Conservation (phyloP, 2,888 invertebrate species). For the Pherbina coryleti region DNA sequence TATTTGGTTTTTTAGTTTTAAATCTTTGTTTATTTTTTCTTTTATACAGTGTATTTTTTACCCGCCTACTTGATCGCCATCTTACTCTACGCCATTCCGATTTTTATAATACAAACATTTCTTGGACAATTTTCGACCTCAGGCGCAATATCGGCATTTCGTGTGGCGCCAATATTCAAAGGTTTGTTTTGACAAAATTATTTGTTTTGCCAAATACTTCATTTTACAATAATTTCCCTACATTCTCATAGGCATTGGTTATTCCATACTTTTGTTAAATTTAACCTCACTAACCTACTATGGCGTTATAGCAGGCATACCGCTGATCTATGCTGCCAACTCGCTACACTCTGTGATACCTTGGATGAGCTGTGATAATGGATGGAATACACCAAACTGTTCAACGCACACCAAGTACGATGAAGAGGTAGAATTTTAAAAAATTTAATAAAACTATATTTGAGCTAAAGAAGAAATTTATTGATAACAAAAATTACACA, state of each 20-base stretch:
- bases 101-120: slow-evolving; percentile 88
- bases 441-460: not conserved
- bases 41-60: slow-evolving; percentile 58
- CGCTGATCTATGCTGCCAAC: slow-evolving; percentile 82
- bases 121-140: slow-evolving; percentile 88
- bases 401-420: slow-evolving; percentile 60
- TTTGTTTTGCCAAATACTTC: not conserved
- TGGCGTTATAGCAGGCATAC: slow-evolving; percentile 86
- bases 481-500: too few relatives aligned
- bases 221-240: not conserved
- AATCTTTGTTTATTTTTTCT: not conserved
- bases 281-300: slow-evolving; percentile 86
- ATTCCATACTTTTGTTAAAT: slow-evolving; percentile 84
- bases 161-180: slow-evolving; percentile 88
- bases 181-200: slow-evolving; percentile 72
- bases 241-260: slow-evolving; percentile 67
- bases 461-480: not conserved
- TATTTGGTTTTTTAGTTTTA: not conserved
- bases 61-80: slow-evolving; percentile 59
- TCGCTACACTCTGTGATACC: slow-evolving; percentile 78
- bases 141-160: slow-evolving; percentile 85
- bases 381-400: slow-evolving; percentile 79
- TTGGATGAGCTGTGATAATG: slow-evolving; percentile 83
- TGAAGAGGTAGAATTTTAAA: slow-evolving; percentile 49
- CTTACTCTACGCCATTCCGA: slow-evolving; percentile 74